A percentile compares a stretch with the other conserved stretches of the same genome.
phyloP scores from a whole-genome alignment of 1,140 invertebrate species.

The Samia ricini region DNA sequence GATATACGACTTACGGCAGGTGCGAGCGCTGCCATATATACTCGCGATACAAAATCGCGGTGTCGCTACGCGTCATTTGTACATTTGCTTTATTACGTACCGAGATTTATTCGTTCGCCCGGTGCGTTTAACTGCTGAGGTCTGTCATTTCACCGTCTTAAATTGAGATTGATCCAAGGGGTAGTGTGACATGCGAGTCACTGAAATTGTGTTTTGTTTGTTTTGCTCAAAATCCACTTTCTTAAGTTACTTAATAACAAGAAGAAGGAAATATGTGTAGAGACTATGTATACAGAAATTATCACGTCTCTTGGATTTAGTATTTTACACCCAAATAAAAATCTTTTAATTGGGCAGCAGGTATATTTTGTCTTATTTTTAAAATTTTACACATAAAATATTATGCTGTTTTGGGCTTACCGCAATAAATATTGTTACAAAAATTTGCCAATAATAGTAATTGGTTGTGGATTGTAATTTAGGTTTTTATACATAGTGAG shows the following conservation, averaged over 20 bases:
- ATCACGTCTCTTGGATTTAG: too few relatives aligned
- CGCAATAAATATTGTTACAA: too few relatives aligned
- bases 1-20: conserved; percentile 35
- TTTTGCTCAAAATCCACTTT: conserved; percentile 29
- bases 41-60: conserved; percentile 32
- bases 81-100: conserved; percentile 64
- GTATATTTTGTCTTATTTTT: too few relatives aligned
- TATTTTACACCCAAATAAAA: too few relatives aligned
- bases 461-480: too few relatives aligned
- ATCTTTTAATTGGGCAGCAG: too few relatives aligned
- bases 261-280: not conserved
- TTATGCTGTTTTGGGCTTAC: too few relatives aligned
- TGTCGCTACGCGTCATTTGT: conserved; percentile 46
- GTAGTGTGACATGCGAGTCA: conserved; percentile 41
- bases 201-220: conserved; percentile 49
- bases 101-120: conserved; percentile 66
- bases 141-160: conserved; percentile 69
- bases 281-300: too few relatives aligned
- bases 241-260: not conserved
- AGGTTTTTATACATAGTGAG: too few relatives aligned
- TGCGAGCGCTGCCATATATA: conserved; percentile 24
- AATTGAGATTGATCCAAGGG: conserved; percentile 71
- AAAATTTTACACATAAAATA: too few relatives aligned
- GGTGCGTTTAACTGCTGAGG: conserved; percentile 67
- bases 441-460: too few relatives aligned